Conservation (phyloP, 2,113 vertebrate genomes). For the Oceanites oceanicus region DNA sequence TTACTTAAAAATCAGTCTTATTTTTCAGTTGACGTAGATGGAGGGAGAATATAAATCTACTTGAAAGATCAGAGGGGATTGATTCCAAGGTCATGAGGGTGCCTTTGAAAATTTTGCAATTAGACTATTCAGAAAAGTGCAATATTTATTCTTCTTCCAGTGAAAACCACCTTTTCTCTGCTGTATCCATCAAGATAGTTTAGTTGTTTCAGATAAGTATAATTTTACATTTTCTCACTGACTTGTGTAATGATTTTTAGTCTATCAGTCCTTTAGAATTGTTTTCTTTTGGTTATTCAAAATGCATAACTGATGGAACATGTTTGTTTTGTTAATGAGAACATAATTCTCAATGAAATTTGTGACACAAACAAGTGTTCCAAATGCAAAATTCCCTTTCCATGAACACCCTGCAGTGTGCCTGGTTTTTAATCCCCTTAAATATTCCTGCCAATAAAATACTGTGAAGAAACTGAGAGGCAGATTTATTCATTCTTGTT, state of each 20-base stretch:
- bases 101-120: background rate
- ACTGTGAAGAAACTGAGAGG: background rate
- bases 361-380: background rate
- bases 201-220: background rate
- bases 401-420: background rate
- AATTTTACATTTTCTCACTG: background rate
- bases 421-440: background rate
- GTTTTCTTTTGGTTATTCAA: background rate
- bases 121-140: background rate
- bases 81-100: background rate
- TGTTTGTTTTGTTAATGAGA: background rate
- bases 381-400: background rate
- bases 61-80: background rate
- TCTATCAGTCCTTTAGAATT: background rate
- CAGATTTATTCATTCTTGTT: background rate
- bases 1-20: background rate
- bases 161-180: background rate
- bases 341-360: background rate
- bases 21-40: background rate
- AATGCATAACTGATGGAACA: background rate
- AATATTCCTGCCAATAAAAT: background rate
- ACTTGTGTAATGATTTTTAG: background rate
- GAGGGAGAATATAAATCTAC: background rate
- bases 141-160: background rate
- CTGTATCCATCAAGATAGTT: background rate